Conservation (phyloP, 1,140 invertebrate genomes). For the Oscheius sp. region DNA sequence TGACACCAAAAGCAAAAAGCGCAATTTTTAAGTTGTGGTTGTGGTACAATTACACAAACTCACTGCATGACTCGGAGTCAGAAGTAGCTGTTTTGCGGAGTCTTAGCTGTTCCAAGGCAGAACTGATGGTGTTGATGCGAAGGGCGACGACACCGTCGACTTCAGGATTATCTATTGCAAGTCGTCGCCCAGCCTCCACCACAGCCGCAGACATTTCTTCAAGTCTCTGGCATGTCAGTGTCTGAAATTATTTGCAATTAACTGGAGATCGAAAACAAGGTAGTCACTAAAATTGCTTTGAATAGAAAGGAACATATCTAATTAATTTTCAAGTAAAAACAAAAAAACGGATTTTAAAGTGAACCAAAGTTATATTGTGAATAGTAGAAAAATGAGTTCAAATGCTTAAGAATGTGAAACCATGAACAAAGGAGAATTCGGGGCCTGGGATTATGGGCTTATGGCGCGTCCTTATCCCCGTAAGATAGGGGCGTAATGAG, state of each 20-base stretch:
- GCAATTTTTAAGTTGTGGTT: too few species aligned
- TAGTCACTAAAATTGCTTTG: too few species aligned
- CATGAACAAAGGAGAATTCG: background rate
- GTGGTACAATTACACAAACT: background rate
- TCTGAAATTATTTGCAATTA: constrained; percentile 1
- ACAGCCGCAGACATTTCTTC: constrained; percentile 25
- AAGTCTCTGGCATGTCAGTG: constrained; percentile 28
- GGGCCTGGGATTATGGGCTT: background rate
- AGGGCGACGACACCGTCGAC: constrained; percentile 11
- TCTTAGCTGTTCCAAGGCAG: constrained; percentile 35
- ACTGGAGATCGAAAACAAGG: background rate
- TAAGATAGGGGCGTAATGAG: constrained; percentile 6
- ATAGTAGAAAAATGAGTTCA: background rate
- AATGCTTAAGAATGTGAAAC: too few species aligned
- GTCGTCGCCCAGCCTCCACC: background rate
- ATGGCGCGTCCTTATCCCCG: background rate
- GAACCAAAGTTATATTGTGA: constrained; percentile 13
- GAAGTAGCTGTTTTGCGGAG: constrained; percentile 11
- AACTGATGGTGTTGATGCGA: constrained; percentile 31
- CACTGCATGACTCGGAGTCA: constrained; percentile 29
- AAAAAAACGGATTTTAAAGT: constrained; percentile 9
- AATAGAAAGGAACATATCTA: background rate
- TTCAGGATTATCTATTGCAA: background rate
- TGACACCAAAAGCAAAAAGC: too few species aligned
- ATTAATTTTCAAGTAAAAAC: too few species aligned